Evolutionary conservation across 2,113 vertebrate species (phyloP).

Genomic region (Lucifuga dentata): DNA sequence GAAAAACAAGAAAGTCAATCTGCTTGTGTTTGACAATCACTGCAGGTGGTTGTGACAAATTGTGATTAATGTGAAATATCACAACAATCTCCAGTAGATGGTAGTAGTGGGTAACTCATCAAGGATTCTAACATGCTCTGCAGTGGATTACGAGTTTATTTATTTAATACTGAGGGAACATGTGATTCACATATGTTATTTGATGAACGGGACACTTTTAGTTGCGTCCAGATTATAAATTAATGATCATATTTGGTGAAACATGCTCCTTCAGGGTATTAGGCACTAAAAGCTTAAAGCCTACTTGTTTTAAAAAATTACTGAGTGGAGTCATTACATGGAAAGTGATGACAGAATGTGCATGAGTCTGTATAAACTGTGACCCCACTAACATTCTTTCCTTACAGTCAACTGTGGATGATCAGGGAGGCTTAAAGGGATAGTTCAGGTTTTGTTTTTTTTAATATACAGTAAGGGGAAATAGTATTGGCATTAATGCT

Average conservation of each 20-base stretch:
- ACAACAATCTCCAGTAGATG: conserved; percentile 66
- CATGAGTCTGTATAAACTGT: background rate
- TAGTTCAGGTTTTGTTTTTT: too few relatives aligned
- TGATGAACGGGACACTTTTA: background rate
- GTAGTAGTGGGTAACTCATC: conserved; percentile 65
- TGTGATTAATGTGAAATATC: background rate
- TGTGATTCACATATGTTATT: background rate
- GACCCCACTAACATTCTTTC: background rate
- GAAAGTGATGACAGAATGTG: background rate
- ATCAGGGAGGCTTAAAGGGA: too few relatives aligned
- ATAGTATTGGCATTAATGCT: too few relatives aligned
- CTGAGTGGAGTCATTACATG: background rate
- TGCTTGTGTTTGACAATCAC: conserved; percentile 8
- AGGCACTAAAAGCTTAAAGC: background rate
- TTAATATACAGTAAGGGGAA: too few relatives aligned
- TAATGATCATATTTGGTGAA: background rate
- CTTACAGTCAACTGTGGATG: background rate
- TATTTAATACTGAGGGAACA: background rate
- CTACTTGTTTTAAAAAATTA: background rate
- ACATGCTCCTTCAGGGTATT: too few relatives aligned
- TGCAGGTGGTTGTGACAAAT: conserved; percentile 49
- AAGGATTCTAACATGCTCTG: background rate
- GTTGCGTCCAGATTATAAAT: background rate
- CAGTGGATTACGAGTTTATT: background rate
- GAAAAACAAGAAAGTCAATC: conserved; percentile 59